Conservation (phyloP, 1,140 invertebrate species). For the Palaemon carinicauda region DNA sequence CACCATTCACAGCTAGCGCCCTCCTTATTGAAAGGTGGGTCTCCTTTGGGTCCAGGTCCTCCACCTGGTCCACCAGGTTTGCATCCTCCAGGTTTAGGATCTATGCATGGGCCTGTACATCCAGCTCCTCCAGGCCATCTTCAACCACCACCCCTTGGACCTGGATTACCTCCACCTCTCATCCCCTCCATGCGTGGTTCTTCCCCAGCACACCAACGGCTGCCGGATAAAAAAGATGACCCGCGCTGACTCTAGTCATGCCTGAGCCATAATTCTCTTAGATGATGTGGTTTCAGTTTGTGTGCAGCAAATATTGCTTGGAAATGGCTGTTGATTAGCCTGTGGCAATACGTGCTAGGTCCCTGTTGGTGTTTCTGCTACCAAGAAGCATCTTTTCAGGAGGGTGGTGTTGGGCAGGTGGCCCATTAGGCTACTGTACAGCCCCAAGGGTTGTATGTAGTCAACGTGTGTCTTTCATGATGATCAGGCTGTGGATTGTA, state of each 20-base stretch:
- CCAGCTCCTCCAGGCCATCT: conserved; percentile 33
- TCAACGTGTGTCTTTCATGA: conserved; percentile 56
- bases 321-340: no score
- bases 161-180: conserved; percentile 49
- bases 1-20: conserved; percentile 48
- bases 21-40: conserved; percentile 40
- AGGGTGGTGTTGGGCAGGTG: conserved; percentile 44
- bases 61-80: conserved; percentile 13
- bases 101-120: conserved; percentile 35
- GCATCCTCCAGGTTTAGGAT: conserved; percentile 28
- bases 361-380: conserved; percentile 22
- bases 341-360: no score
- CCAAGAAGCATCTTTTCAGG: conserved; percentile 10
- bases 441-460: conserved; percentile 45
- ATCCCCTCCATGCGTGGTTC: conserved; percentile 49
- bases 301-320: not conserved
- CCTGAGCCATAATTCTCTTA: conserved; percentile 38
- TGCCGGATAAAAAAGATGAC: conserved; percentile 52
- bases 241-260: conserved; percentile 55
- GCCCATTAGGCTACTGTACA: conserved; percentile 47
- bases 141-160: conserved; percentile 41
- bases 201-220: conserved; percentile 49
- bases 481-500: conserved; percentile 57
- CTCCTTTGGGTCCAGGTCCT: conserved; percentile 29
- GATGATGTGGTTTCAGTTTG: conserved; percentile 17